These are phyloP conservation scores for Synergus umbraculus DNA, from an alignment of 2,888 invertebrate species.

Conservation along the genomic window DNA sequence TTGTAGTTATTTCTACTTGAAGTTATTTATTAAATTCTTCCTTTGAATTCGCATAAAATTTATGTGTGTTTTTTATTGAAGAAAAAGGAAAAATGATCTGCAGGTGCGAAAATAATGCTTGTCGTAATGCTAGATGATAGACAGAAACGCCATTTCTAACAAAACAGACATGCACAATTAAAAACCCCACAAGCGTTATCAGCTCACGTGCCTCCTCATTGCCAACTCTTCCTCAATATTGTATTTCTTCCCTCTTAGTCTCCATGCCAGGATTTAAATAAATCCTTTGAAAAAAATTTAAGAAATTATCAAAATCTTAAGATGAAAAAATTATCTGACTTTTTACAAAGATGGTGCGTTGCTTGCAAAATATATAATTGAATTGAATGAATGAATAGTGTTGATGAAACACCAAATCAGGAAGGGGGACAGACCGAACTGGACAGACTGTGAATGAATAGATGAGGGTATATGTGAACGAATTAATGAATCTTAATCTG, in stretches of 20 bases:
- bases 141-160: constrained; percentile 39
- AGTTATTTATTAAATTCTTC: not conserved
- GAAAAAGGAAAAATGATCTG: not conserved
- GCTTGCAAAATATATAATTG: not conserved
- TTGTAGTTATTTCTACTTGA: not conserved
- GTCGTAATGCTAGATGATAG: constrained; percentile 40
- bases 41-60: not conserved
- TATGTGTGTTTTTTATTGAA: not conserved
- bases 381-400: not conserved
- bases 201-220: constrained; percentile 71
- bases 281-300: not conserved
- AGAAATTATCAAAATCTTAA: not conserved
- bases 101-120: constrained; percentile 32
- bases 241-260: not conserved
- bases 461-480: constrained; percentile 14
- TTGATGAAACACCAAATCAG: constrained; percentile 7
- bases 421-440: constrained; percentile 52
- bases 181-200: constrained; percentile 73
- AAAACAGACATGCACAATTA: constrained; percentile 53
- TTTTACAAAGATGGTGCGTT: not conserved
- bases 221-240: constrained; percentile 56
- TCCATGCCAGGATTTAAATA: not conserved
- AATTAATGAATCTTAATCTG: constrained; percentile 9
- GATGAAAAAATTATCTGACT: not conserved
- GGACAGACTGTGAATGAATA: constrained; percentile 52